Evolutionary conservation across 2,888 invertebrate species (phyloP).

Genomic region (Psylliodes chrysocephalus): DNA sequence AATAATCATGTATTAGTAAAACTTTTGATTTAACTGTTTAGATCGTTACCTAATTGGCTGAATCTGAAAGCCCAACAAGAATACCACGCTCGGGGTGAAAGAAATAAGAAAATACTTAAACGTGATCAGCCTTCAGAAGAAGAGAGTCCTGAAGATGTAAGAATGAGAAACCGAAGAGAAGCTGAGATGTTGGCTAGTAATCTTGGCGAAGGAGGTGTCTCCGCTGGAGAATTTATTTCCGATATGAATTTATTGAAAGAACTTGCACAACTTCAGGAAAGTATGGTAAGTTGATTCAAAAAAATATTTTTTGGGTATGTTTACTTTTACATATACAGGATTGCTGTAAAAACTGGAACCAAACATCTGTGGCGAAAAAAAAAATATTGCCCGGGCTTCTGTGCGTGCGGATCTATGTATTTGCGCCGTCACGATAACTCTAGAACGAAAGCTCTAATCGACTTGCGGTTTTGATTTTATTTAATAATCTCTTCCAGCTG

Average conservation of each 20-base stretch:
- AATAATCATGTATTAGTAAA: no score
- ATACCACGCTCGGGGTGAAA: constrained; percentile 60
- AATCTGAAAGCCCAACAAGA: constrained; percentile 70
- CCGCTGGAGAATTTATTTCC: constrained; percentile 85
- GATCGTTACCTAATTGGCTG: constrained; percentile 83
- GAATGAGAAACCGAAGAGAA: constrained; percentile 84
- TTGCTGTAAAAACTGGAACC: no score
- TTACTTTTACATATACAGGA: no score
- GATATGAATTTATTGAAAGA: constrained; percentile 85
- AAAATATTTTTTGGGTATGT: no score
- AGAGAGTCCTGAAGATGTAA: constrained; percentile 82
- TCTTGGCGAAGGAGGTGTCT: constrained; percentile 84
- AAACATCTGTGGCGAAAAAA: no score
- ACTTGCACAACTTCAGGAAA: constrained; percentile 90
- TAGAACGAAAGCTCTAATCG: no score
- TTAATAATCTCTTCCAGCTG: no score
- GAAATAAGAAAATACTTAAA: constrained; percentile 57
- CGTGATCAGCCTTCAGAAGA: constrained; percentile 71
- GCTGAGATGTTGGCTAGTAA: constrained; percentile 94
- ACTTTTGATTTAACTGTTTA: constrained; percentile 55
- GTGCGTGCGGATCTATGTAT: no score
- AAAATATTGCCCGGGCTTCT: no score
- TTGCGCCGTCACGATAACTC: no score
- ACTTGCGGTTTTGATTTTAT: no score
- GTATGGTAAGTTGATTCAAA: constrained; percentile 75